These are phyloP conservation scores for Drosophila oshimai DNA, from an alignment of 1,140 invertebrate genomes.

Conservation along the genomic window DNA sequence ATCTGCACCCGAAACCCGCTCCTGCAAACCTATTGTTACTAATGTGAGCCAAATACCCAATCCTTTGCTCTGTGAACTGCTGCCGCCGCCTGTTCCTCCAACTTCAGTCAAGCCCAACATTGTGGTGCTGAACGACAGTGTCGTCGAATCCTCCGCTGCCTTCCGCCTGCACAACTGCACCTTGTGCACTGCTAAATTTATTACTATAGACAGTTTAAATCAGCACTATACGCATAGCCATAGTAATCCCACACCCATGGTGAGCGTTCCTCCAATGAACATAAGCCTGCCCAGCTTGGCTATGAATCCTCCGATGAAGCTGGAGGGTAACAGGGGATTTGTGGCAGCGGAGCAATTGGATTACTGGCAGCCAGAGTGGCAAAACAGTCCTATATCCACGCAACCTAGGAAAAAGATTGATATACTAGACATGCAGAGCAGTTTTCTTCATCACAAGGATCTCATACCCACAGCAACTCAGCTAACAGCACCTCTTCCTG, in stretches of 20 bases:
- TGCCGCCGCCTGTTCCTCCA: slow-evolving; percentile 20
- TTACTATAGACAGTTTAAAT: slow-evolving; percentile 63
- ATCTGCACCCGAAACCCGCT: slow-evolving; percentile 36
- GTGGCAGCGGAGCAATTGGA: slow-evolving; percentile 6
- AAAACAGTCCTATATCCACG: slow-evolving; percentile 21
- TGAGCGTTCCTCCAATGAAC: slow-evolving; percentile 52
- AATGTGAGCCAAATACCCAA: slow-evolving; percentile 73
- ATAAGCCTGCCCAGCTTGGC: slow-evolving; percentile 15
- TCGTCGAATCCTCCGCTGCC: slow-evolving; percentile 67
- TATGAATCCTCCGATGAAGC: slow-evolving; percentile 28
- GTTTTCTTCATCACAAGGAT: slow-evolving; percentile 65
- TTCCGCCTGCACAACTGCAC: slow-evolving; percentile 70
- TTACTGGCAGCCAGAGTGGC: slow-evolving; percentile 62
- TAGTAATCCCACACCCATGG: slow-evolving; percentile 48
- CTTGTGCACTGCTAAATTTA: slow-evolving; percentile 67
- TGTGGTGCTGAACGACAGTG: slow-evolving; percentile 79
- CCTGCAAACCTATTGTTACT: slow-evolving; percentile 73
- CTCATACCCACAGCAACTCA: slow-evolving; percentile 29
- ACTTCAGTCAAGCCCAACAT: slow-evolving; percentile 64
- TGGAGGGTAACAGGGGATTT: slow-evolving; percentile 27
- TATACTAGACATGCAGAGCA: slow-evolving; percentile 71
- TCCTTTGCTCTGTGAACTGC: slow-evolving; percentile 47
- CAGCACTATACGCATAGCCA: slow-evolving; percentile 62
- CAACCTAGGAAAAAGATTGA: slow-evolving; percentile 60
- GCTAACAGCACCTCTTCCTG: background rate